Conservation (phyloP, 2,797 vertebrate species). For the Agapornis canus region DNA sequence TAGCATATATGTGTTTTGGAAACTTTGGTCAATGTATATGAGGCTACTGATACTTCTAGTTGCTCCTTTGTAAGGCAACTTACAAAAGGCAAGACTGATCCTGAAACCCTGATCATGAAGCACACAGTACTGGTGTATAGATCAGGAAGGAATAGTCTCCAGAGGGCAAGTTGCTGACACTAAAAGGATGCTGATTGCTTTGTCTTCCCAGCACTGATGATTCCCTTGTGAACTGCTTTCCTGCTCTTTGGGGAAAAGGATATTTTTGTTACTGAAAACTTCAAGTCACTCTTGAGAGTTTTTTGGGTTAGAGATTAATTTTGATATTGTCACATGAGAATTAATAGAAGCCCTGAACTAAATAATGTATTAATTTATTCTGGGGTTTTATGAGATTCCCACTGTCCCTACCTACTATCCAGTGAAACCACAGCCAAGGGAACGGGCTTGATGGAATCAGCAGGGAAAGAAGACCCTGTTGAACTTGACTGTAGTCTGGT, state of each 20-base stretch:
- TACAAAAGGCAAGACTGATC: not conserved
- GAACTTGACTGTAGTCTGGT: no score
- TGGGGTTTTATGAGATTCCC: not conserved
- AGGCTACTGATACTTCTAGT: not conserved
- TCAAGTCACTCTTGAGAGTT: not conserved
- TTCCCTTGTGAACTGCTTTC: not conserved
- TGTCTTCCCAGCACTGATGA: not conserved
- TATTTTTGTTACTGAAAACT: not conserved
- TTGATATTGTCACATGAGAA: not conserved
- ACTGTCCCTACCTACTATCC: no score
- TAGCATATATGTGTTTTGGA: not conserved
- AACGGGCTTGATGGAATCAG: no score
- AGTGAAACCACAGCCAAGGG: no score
- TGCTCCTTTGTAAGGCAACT: not conserved
- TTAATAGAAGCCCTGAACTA: not conserved
- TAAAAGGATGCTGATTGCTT: not conserved
- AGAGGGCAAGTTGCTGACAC: no score
- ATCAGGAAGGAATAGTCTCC: not conserved
- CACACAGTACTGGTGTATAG: not conserved
- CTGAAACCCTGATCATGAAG: not conserved
- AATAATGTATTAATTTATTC: not conserved
- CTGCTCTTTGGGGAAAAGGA: not conserved
- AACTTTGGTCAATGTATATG: not conserved
- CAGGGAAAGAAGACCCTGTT: no score
- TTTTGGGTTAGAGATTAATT: not conserved